Conservation (phyloP, 2,113 vertebrate genomes). For the Barnardius zonarius region DNA sequence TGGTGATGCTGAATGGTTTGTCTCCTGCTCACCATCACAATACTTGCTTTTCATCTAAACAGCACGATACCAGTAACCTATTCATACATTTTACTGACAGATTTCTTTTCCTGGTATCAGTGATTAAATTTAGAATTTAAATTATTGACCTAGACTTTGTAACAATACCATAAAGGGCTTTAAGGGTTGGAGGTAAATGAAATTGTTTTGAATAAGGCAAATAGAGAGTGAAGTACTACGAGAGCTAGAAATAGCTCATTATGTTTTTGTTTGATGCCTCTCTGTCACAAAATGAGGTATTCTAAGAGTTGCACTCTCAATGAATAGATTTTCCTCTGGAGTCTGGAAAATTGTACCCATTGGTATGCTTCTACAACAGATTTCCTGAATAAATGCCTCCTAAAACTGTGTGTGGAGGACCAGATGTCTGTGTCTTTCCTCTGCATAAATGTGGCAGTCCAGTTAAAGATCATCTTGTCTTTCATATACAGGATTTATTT, state of each 20-base stretch:
- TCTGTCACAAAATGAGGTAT: background rate
- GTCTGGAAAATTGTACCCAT: background rate
- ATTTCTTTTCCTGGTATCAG: background rate
- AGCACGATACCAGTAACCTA: background rate
- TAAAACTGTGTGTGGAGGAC: background rate
- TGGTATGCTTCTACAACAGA: background rate
- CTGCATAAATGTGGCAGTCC: background rate
- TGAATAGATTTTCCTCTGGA: background rate
- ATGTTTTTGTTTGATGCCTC: background rate
- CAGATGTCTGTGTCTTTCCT: background rate
- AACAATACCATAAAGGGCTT: background rate
- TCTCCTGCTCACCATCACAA: background rate
- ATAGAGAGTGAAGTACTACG: background rate
- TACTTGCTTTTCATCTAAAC: background rate
- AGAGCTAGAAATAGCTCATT: background rate
- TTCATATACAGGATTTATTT: background rate
- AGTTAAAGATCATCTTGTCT: background rate
- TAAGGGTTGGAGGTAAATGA: background rate
- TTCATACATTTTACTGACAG: background rate
- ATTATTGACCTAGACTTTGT: background rate
- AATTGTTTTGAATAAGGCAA: background rate
- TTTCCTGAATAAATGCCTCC: slow-evolving; percentile 4
- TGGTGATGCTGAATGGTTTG: background rate
- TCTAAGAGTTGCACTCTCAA: background rate
- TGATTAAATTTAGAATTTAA: background rate